Percentiles rank a stretch among this genome's conserved stretches.
Conservation (phyloP, 2,797 vertebrate species). For the Myotis findleyi region DNA sequence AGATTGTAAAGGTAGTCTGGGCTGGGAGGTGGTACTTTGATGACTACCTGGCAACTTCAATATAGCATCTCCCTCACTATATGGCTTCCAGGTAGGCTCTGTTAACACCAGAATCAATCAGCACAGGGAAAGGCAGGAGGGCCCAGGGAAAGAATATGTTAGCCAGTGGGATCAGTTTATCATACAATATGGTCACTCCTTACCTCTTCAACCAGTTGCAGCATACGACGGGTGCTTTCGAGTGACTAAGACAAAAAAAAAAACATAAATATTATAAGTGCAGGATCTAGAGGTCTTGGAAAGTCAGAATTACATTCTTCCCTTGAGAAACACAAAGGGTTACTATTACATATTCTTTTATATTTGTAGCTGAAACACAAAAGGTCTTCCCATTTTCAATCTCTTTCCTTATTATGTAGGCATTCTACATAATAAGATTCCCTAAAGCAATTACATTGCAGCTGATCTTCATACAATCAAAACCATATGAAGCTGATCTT, state of each 20-base stretch:
- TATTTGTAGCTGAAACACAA: slow-evolving; percentile 2
- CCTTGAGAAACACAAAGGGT: slow-evolving; percentile 32
- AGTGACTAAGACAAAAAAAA: slow-evolving; percentile 91
- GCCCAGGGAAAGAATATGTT: neutral
- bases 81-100: neutral
- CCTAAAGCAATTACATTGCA: slow-evolving; percentile 79
- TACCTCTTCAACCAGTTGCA: slow-evolving; percentile 99
- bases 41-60: neutral
- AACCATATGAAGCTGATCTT: slow-evolving; percentile 68
- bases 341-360: slow-evolving; percentile 36
- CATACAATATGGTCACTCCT: slow-evolving; percentile 77
- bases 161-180: neutral
- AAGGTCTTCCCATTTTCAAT: slow-evolving; percentile 7
- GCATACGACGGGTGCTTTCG: slow-evolving; percentile 99
- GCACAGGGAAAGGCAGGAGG: neutral
- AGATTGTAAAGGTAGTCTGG: neutral
- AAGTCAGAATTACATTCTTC: slow-evolving; percentile 50
- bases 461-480: slow-evolving; percentile 71
- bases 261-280: slow-evolving; percentile 53
- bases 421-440: slow-evolving; percentile 72
- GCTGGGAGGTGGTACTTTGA: neutral
- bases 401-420: slow-evolving; percentile 52
- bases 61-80: neutral
- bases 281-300: slow-evolving; percentile 25
- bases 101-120: neutral